Evolutionary conservation across 2,797 vertebrate genomes (phyloP).

Genomic region (Ara ararauna): DNA sequence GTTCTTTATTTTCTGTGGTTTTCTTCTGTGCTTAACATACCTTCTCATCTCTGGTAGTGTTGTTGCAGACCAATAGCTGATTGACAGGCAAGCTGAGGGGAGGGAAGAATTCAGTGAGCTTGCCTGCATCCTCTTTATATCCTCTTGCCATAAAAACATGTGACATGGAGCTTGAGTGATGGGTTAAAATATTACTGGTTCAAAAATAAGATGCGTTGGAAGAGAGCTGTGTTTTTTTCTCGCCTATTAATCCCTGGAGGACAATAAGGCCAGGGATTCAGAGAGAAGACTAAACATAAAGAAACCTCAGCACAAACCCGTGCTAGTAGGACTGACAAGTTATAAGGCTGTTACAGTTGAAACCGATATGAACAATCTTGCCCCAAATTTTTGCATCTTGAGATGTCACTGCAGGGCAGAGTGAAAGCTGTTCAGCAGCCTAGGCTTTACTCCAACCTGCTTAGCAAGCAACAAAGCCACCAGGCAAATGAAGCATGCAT

Average conservation of each 20-base stretch:
- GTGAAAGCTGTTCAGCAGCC: background rate
- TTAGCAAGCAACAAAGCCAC: background rate
- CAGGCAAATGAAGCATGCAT: background rate
- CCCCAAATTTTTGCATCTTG: background rate
- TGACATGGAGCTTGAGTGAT: background rate
- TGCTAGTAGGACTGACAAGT: background rate
- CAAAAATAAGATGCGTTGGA: background rate
- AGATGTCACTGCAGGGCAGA: background rate
- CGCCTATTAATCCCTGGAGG: background rate
- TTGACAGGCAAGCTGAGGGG: background rate
- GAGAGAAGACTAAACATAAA: background rate
- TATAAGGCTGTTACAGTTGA: background rate
- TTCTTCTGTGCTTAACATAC: background rate
- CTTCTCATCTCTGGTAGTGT: background rate
- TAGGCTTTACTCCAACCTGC: background rate
- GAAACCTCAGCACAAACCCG: background rate
- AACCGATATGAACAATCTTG: background rate
- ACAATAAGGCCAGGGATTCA: background rate
- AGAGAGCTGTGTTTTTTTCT: background rate
- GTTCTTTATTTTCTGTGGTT: background rate
- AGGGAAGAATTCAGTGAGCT: background rate
- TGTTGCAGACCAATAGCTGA: background rate
- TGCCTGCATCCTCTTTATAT: background rate
- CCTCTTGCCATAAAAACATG: background rate
- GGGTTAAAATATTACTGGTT: constrained; percentile 5